Evolutionary conservation across 2,113 vertebrate genomes (phyloP).

Genomic region (Crotophaga sulcirostris): DNA sequence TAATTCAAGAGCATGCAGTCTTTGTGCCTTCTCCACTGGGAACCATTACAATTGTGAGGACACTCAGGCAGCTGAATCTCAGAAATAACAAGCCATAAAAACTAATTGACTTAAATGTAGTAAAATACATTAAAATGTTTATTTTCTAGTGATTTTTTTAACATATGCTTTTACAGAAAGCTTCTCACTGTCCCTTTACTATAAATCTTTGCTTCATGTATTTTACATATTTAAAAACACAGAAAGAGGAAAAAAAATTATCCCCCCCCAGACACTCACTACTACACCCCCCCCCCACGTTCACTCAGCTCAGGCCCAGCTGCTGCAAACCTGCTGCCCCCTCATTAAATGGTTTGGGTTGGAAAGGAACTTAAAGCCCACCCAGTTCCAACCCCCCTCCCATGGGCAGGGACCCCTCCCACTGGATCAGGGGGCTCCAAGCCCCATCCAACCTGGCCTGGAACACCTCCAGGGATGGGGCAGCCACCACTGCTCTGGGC

Average conservation of each 20-base stretch:
- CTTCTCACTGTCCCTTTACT: accelerated
- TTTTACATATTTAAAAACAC: neutral
- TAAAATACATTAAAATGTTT: accelerated
- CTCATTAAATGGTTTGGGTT: too few species aligned
- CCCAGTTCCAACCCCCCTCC: too few species aligned
- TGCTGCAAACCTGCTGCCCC: too few species aligned
- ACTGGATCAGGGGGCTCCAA: too few species aligned
- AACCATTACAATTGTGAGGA: neutral
- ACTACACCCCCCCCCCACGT: accelerated
- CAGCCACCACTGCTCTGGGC: too few species aligned
- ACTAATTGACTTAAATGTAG: accelerated
- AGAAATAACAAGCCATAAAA: neutral
- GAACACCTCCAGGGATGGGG: too few species aligned
- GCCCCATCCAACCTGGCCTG: too few species aligned
- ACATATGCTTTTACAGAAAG: neutral
- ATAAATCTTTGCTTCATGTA: accelerated
- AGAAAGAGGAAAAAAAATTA: accelerated
- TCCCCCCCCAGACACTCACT: accelerated
- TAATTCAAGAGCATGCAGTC: accelerated
- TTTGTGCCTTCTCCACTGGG: neutral
- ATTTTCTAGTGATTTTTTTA: neutral
- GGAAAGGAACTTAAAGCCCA: too few species aligned
- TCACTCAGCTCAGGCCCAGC: accelerated
- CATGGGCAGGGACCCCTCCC: too few species aligned
- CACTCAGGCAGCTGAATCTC: accelerated